Percentiles rank a stretch among this genome's conserved stretches.
Evolutionary conservation across 2,113 vertebrate genomes (phyloP).

Genomic region (Etheostoma spectabile): DNA sequence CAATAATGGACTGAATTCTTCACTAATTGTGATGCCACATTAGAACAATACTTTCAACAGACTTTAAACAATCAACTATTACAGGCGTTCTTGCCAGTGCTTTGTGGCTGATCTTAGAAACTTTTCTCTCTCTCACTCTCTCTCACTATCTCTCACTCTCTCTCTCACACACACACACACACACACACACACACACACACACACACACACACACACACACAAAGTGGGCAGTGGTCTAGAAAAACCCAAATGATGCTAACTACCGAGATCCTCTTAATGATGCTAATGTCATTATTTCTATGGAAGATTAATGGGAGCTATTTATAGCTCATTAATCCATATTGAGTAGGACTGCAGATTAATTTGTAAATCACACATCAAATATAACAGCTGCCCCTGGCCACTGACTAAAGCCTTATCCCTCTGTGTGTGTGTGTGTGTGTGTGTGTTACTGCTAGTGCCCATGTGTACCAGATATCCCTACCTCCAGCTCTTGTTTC

Average conservation of each 20-base stretch:
- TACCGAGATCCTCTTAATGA: conserved; percentile 74
- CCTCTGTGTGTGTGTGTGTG: conserved; percentile 27
- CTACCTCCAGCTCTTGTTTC: conserved; percentile 13
- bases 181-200: conserved; percentile 7
- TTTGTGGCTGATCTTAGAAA: conserved; percentile 16
- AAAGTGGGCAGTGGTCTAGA: conserved; percentile 55
- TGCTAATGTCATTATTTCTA: conserved; percentile 76
- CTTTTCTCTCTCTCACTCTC: background rate
- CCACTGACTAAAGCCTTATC: conserved; percentile 48
- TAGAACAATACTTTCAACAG: background rate
- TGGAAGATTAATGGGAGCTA: conserved; percentile 72
- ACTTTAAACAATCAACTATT: background rate
- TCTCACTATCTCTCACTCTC: background rate
- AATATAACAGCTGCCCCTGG: conserved; percentile 64
- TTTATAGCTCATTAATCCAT: conserved; percentile 79
- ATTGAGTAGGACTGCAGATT: conserved; percentile 75
- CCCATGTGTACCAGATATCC: conserved; percentile 19
- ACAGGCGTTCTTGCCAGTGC: background rate
- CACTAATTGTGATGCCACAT: background rate
- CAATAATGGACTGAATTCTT: background rate
- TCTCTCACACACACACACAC: background rate
- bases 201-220: conserved; percentile 22
- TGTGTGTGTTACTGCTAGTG: background rate
- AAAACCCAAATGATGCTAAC: conserved; percentile 56
- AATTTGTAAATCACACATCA: conserved; percentile 78